phyloP scores from a whole-genome alignment of 2,797 vertebrate species.

The Trachops cirrhosus region DNA sequence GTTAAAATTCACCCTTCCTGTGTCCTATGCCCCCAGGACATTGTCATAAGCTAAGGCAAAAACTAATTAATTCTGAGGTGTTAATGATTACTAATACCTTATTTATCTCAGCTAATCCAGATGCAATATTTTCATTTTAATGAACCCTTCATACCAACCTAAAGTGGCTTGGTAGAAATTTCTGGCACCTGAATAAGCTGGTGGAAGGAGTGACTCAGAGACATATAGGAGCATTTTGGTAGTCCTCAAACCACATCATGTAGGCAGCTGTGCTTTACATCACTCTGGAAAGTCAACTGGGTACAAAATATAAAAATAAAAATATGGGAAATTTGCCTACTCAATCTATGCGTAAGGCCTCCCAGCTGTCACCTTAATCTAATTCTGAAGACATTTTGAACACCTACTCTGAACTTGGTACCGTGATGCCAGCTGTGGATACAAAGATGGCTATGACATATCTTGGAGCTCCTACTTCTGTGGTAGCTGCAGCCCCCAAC shows the following conservation, averaged over 20 bases:
- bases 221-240: slow-evolving; percentile 35
- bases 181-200: slow-evolving; percentile 51
- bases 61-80: not conserved
- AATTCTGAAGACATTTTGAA: slow-evolving; percentile 66
- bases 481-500: slow-evolving; percentile 33
- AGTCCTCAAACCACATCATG: slow-evolving; percentile 42
- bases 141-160: not conserved
- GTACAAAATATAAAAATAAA: slow-evolving; percentile 68
- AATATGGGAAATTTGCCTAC: slow-evolving; percentile 63
- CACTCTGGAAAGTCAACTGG: slow-evolving; percentile 48
- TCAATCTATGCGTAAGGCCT: slow-evolving; percentile 60
- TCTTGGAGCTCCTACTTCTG: slow-evolving; percentile 16
- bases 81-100: not conserved
- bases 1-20: slow-evolving; percentile 6
- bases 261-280: slow-evolving; percentile 59
- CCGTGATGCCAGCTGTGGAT: slow-evolving; percentile 22
- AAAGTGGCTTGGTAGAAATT: slow-evolving; percentile 57
- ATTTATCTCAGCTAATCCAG: not conserved
- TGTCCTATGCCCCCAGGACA: not conserved
- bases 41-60: slow-evolving; percentile 24
- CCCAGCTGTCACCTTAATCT: slow-evolving; percentile 63
- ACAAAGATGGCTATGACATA: slow-evolving; percentile 39
- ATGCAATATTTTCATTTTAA: slow-evolving; percentile 48
- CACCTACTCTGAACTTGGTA: slow-evolving; percentile 63
- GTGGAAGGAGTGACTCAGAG: slow-evolving; percentile 8